These are phyloP conservation scores for Scleropages formosus DNA, from an alignment of 2,797 vertebrate species.

Conservation along the genomic window DNA sequence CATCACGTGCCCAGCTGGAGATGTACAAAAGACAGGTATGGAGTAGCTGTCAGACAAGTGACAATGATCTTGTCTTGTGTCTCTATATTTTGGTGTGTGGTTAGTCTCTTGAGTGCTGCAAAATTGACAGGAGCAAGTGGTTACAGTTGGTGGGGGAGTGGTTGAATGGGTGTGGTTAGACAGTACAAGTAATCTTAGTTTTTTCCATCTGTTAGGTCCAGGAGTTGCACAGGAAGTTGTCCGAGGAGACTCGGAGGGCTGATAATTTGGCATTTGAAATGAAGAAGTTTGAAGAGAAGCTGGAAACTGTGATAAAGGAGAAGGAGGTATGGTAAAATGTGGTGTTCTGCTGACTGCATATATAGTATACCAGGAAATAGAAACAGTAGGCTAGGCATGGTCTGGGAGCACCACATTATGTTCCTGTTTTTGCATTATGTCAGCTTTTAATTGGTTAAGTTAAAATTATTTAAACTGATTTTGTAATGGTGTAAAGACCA, in stretches of 20 bases:
- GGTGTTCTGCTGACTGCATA: too few species aligned
- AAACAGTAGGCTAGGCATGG: not conserved
- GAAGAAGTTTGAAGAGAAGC: slow-evolving; percentile 87
- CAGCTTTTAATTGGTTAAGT: too few species aligned
- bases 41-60: not conserved
- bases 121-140: too few species aligned
- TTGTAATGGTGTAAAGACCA: too few species aligned
- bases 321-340: slow-evolving; percentile 76
- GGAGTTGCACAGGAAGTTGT: slow-evolving; percentile 86
- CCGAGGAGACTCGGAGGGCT: slow-evolving; percentile 88
- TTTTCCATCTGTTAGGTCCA: slow-evolving; percentile 73
- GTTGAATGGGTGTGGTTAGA: too few species aligned
- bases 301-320: slow-evolving; percentile 87
- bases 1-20: slow-evolving; percentile 89
- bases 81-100: not conserved
- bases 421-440: too few species aligned
- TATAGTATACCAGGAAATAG: not conserved
- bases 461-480: too few species aligned
- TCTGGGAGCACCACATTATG: too few species aligned
- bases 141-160: too few species aligned
- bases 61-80: not conserved
- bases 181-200: not conserved
- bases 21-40: slow-evolving; percentile 90
- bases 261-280: slow-evolving; percentile 90
- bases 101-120: too few species aligned